Evolutionary conservation across 2,797 vertebrate genomes (phyloP).

Genomic region (Passerculus sandwichensis): DNA sequence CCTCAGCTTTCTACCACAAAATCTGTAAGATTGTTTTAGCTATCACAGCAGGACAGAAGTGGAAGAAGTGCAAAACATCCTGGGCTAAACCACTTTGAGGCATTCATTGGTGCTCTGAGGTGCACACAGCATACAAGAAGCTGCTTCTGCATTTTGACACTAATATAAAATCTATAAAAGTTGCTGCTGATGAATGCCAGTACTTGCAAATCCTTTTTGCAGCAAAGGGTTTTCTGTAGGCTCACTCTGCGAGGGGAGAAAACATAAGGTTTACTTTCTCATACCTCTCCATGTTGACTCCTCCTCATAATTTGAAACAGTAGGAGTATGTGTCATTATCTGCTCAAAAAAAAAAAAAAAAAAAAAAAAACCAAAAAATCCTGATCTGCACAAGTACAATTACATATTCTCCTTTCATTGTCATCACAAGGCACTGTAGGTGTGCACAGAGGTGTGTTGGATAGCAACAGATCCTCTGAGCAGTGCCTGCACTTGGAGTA

Average conservation of each 20-base stretch:
- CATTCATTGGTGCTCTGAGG: neutral
- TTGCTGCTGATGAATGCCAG: neutral
- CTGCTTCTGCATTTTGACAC: neutral
- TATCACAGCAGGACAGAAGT: neutral
- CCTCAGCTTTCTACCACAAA: neutral
- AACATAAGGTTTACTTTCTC: slow-evolving; percentile 59
- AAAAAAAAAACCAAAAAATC: neutral
- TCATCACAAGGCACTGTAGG: slow-evolving; percentile 62
- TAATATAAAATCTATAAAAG: neutral
- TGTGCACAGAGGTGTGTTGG: slow-evolving; percentile 32
- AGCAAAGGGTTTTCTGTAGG: neutral
- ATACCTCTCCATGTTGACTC: slow-evolving; percentile 30
- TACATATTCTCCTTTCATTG: slow-evolving; percentile 65
- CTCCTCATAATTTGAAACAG: slow-evolving; percentile 64
- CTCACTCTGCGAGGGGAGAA: neutral
- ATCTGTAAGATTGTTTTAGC: neutral
- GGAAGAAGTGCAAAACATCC: neutral
- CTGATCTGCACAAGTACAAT: slow-evolving; percentile 52
- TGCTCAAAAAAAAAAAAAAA: neutral
- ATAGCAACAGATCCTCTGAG: slow-evolving; percentile 35
- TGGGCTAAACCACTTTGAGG: neutral
- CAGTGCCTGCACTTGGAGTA: neutral
- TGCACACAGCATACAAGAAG: neutral
- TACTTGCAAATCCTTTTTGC: neutral
- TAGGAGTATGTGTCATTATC: slow-evolving; percentile 72